These are phyloP conservation scores for Dinocampus coccinellae DNA, from an alignment of 2,888 invertebrate species.

Conservation along the genomic window DNA sequence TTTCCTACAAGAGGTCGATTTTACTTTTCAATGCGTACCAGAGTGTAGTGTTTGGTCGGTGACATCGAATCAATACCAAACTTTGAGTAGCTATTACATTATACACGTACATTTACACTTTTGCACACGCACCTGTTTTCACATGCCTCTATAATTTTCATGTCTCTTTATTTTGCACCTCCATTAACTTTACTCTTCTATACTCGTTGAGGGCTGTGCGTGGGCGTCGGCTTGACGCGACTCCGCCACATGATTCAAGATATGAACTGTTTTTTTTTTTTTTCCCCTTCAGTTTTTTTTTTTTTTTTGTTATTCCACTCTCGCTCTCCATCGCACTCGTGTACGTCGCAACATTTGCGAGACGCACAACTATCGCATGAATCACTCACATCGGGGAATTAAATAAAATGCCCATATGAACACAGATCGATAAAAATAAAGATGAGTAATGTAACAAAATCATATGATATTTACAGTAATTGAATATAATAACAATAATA, in stretches of 20 bases:
- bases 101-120: not conserved
- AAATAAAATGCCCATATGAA: not conserved
- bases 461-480: too few relatives aligned
- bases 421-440: not conserved
- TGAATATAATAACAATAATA: too few relatives aligned
- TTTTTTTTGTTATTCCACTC: not conserved
- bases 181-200: not conserved
- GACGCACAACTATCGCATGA: not conserved
- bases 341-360: not conserved
- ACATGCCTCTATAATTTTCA: constrained; percentile 6
- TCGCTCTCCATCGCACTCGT: not conserved
- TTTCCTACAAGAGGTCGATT: not conserved
- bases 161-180: constrained; percentile 12
- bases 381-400: not conserved
- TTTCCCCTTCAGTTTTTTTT: not conserved
- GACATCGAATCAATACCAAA: constrained; percentile 22
- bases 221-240: constrained; percentile 31
- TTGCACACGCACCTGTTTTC: not conserved
- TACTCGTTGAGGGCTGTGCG: not conserved
- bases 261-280: not conserved
- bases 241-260: constrained; percentile 16
- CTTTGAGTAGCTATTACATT: not conserved
- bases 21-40: not conserved
- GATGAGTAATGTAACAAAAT: too few relatives aligned
- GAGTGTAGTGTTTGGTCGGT: constrained; percentile 6